Evolutionary conservation across 2,113 vertebrate genomes (phyloP), one percentile per base, ranked within the genome.

Genomic region (Muscicapa adusta): DNA sequence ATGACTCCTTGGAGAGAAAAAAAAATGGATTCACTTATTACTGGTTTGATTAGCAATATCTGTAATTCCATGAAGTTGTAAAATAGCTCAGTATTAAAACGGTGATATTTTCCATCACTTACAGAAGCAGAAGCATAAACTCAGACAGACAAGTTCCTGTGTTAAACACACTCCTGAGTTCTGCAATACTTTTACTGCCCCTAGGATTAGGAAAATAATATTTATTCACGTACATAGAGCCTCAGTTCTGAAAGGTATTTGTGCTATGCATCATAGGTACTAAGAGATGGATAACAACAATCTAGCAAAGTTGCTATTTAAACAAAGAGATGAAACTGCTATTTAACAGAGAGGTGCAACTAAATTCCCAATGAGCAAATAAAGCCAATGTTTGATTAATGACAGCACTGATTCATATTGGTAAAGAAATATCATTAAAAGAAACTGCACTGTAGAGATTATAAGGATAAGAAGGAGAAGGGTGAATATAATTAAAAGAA

Each of bases 21-120:
- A 93, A 75, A 78, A 53, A 0, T 50, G 28, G n/a, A 79, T 82
- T 82, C 42, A 16, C 24, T 72, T 79, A 73, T 50, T 85, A 58
- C 51, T 66, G 22, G 38, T 77, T 76, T 95, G 82, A 93, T 88
- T 90, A 95, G 74, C 34, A 88, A 62, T 82, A 88, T 83, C 71
- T 80, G 54, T 73, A 93, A 76, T 58, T 85, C 78, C 38, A n/a
- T 40, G 34, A 66, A 40, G 48, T 29, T 81, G 51, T 65, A 79
- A 93, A 85, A 88, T 8, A 79, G 34, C 47, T 68, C 78, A 62
- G 29, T 22, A 51, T 70, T 91, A 62, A 65, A 70, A 74, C 20
- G 9, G 47, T 81, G 43, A 7, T 74, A 47, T 74, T 91, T 95
- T 66, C 38, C 11, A 53, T 62, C 72, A 73, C 48, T 66, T 80